These are phyloP conservation scores for Epirrhoe tristata DNA, from an alignment of 2,888 invertebrate genomes.

Conservation along the genomic window DNA sequence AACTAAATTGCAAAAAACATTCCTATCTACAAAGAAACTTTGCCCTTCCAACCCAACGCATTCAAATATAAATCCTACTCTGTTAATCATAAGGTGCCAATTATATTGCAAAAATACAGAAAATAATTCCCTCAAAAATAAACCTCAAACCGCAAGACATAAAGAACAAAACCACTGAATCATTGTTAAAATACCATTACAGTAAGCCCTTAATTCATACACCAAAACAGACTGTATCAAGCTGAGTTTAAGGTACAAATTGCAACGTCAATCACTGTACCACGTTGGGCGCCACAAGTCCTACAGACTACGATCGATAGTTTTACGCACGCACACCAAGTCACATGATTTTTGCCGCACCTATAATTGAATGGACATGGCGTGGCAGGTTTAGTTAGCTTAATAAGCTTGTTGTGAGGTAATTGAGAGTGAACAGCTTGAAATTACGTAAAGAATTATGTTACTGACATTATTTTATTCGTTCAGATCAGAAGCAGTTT, in stretches of 20 bases:
- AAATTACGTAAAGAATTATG: too few relatives aligned
- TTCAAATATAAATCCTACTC: background rate
- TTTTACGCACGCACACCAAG: conserved; percentile 36
- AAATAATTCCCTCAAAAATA: background rate
- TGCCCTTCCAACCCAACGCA: background rate
- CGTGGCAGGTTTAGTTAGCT: conserved; percentile 9
- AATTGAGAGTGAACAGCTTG: background rate
- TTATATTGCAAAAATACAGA: background rate
- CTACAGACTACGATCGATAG: conserved; percentile 39
- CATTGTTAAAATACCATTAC: conserved; percentile 4
- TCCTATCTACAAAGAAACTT: background rate
- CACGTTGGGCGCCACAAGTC: conserved; percentile 44
- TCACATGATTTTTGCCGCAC: conserved; percentile 33
- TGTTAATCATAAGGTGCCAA: background rate
- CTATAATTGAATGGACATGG: conserved; percentile 31
- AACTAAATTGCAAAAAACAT: background rate
- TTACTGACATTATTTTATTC: too few relatives aligned
- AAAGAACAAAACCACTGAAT: conserved; percentile 3
- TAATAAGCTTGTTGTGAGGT: background rate
- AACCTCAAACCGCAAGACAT: conserved; percentile 3
- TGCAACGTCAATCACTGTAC: background rate
- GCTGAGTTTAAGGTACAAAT: background rate
- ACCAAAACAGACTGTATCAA: background rate
- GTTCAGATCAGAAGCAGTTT: too few relatives aligned
- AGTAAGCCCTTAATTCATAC: conserved; percentile 27